Evolutionary conservation across 1,140 invertebrate genomes (phyloP).

Genomic region (Trichonephila inaurata): DNA sequence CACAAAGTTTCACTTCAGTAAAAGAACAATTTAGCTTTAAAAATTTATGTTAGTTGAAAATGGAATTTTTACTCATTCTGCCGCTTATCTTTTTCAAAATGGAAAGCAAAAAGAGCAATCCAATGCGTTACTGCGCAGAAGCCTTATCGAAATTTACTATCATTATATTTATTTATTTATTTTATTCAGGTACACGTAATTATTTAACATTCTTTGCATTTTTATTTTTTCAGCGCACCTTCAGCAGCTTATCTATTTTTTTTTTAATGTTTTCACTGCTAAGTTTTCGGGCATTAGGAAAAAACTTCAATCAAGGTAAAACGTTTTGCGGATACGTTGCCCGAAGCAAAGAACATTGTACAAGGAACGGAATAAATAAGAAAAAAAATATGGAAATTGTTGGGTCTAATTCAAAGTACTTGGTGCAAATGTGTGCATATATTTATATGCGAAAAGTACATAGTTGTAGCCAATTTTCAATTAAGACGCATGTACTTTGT

Average conservation of each 20-base stretch:
- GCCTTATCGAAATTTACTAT: conserved; percentile 13
- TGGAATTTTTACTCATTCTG: too few relatives aligned
- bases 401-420: conserved; percentile 40
- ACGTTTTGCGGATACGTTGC: conserved; percentile 42
- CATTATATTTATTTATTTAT: conserved; percentile 35
- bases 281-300: neutral
- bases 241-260: conserved; percentile 8
- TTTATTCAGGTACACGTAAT: conserved; percentile 19
- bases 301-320: conserved; percentile 55
- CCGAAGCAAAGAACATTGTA: conserved; percentile 14
- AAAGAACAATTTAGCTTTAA: too few relatives aligned
- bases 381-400: conserved; percentile 34
- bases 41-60: too few relatives aligned
- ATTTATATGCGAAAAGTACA: neutral
- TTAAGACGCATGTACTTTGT: neutral
- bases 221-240: conserved; percentile 18
- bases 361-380: neutral
- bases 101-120: neutral
- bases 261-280: conserved; percentile 21
- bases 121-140: neutral
- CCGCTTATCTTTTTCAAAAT: too few relatives aligned
- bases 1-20: too few relatives aligned
- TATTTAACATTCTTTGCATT: conserved; percentile 24
- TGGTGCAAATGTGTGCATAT: conserved; percentile 9
- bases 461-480: conserved; percentile 47